Evolutionary conservation across 2,113 vertebrate species (phyloP).

Genomic region (Panurus biarmicus): DNA sequence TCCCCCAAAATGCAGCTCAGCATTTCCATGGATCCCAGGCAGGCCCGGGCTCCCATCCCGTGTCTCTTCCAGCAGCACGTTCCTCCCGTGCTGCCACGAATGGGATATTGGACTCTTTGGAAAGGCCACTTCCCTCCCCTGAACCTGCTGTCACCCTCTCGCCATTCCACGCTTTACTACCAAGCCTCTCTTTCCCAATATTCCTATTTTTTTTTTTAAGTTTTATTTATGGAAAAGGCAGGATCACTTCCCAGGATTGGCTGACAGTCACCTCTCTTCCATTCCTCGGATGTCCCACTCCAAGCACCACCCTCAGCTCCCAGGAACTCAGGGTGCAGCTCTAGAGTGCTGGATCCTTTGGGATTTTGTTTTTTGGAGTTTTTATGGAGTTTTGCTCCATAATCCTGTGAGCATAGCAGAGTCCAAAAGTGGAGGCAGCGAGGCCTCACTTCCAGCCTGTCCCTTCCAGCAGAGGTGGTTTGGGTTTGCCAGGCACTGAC

Average conservation of each 20-base stretch:
- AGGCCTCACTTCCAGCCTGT: background rate
- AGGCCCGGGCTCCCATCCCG: background rate
- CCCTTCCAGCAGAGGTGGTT: background rate
- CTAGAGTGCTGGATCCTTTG: background rate
- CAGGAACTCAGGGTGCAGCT: background rate
- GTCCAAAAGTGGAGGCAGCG: background rate
- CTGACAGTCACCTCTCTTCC: rapidly evolving
- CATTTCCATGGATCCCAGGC: background rate
- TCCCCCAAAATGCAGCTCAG: background rate
- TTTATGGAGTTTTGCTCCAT: background rate
- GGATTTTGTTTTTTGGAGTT: too few relatives aligned
- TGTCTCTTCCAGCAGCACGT: background rate
- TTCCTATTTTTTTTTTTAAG: background rate
- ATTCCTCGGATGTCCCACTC: background rate
- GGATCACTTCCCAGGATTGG: background rate
- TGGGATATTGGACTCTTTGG: background rate
- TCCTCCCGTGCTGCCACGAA: background rate
- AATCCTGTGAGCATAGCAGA: background rate
- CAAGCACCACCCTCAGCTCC: too few relatives aligned
- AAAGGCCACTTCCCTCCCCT: background rate
- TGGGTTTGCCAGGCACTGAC: background rate
- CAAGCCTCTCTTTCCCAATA: background rate
- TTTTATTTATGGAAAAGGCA: background rate
- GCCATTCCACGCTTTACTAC: background rate
- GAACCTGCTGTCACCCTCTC: background rate